Evolutionary conservation across 2,797 vertebrate species (phyloP).

Genomic region (Callimico goeldii): DNA sequence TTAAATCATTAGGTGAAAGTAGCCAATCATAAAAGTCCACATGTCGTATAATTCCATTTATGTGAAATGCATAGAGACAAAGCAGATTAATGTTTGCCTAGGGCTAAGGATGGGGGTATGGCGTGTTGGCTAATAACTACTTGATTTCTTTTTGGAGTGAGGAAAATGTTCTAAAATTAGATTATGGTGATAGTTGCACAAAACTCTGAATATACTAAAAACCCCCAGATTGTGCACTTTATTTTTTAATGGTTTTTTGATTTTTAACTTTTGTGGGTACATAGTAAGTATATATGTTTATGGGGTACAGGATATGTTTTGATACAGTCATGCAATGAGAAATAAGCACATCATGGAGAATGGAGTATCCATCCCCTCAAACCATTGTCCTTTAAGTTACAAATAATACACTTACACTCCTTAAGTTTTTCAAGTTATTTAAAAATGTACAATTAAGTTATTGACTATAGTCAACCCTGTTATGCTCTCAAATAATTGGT

Average conservation of each 20-base stretch:
- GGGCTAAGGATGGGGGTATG: not conserved
- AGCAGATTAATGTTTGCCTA: not conserved
- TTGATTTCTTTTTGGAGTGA: not conserved
- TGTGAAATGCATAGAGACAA: not conserved
- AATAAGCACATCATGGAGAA: not conserved
- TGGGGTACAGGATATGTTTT: not conserved
- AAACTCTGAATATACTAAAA: not conserved
- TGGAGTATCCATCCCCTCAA: not conserved
- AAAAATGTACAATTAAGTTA: not conserved
- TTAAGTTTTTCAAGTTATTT: not conserved
- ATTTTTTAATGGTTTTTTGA: not conserved
- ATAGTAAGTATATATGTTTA: not conserved
- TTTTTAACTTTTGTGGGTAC: not conserved
- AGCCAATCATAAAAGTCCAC: not conserved
- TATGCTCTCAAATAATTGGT: not conserved
- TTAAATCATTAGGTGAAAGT: not conserved
- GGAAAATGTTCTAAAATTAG: not conserved
- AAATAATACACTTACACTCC: not conserved
- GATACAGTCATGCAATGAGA: not conserved
- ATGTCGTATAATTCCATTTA: not conserved
- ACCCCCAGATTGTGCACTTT: not conserved
- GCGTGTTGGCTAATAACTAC: not conserved
- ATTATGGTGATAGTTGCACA: not conserved
- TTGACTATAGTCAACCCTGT: not conserved
- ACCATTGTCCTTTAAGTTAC: not conserved